phyloP scores from a whole-genome alignment of 2,888 invertebrate species.

The Hanleya hanleyi region DNA sequence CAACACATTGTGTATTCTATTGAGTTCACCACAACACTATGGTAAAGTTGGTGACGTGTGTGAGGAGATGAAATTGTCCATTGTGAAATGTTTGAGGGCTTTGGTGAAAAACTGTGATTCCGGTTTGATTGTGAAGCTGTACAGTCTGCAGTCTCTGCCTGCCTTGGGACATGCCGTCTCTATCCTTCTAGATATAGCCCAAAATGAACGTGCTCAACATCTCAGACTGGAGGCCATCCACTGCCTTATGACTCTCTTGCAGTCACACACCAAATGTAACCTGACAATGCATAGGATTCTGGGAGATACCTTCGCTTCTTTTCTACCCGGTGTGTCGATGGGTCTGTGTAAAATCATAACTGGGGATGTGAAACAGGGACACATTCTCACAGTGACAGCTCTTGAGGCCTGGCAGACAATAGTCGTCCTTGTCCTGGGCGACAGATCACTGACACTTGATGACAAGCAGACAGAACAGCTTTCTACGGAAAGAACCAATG shows the following conservation, averaged over 20 bases:
- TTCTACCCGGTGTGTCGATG: conserved; percentile 64
- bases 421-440: conserved; percentile 54
- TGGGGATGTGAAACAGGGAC: conserved; percentile 63
- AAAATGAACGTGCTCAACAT: conserved; percentile 51
- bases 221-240: conserved; percentile 55
- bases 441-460: conserved; percentile 29
- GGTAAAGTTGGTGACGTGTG: conserved; percentile 43
- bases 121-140: conserved; percentile 49
- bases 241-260: conserved; percentile 52
- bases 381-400: conserved; percentile 43
- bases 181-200: conserved; percentile 52
- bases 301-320: conserved; percentile 61
- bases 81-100: conserved; percentile 47
- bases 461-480: conserved; percentile 25
- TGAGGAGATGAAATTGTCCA: conserved; percentile 57
- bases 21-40: conserved; percentile 48
- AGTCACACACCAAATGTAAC: conserved; percentile 55
- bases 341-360: conserved; percentile 55
- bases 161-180: conserved; percentile 63
- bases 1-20: conserved; percentile 47
- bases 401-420: conserved; percentile 49
- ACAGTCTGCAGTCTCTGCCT: conserved; percentile 52
- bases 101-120: conserved; percentile 46
- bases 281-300: conserved; percentile 6
- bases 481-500: conserved; percentile 35